phyloP scores from a whole-genome alignment of 1,140 invertebrate species.

The Hypsibius dujardini region DNA sequence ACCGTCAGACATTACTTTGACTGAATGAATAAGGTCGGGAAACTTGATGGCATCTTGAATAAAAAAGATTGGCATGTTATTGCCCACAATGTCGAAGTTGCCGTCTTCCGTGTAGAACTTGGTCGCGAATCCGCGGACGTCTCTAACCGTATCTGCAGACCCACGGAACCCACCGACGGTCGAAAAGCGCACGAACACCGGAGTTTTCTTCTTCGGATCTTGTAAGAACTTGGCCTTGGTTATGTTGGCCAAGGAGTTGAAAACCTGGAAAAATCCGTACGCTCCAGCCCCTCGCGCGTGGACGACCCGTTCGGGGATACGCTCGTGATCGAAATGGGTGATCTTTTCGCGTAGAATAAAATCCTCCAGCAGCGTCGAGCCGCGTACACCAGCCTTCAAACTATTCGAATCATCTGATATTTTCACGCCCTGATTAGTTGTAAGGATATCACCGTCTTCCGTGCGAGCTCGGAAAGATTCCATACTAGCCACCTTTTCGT shows the following conservation, averaged over 20 bases:
- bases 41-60: conserved; percentile 68
- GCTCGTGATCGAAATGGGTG: conserved; percentile 40
- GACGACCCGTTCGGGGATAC: conserved; percentile 93
- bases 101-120: conserved; percentile 94
- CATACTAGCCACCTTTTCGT: background rate
- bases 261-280: conserved; percentile 90
- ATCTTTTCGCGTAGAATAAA: conserved; percentile 6
- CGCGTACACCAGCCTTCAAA: conserved; percentile 2
- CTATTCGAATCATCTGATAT: background rate
- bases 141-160: conserved; percentile 43
- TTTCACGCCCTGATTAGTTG: background rate
- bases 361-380: conserved; percentile 4
- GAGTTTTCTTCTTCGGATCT: conserved; percentile 62
- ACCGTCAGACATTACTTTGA: conserved; percentile 10
- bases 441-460: background rate
- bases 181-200: conserved; percentile 60
- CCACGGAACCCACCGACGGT: conserved; percentile 43
- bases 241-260: conserved; percentile 70
- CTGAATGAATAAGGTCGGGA: conserved; percentile 30
- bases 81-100: conserved; percentile 89
- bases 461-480: background rate
- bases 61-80: conserved; percentile 92
- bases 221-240: conserved; percentile 64
- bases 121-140: conserved; percentile 78
- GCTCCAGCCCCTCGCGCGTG: conserved; percentile 44